Evolutionary conservation across 2,113 vertebrate genomes (phyloP).

Genomic region (Pardalotus punctatus): DNA sequence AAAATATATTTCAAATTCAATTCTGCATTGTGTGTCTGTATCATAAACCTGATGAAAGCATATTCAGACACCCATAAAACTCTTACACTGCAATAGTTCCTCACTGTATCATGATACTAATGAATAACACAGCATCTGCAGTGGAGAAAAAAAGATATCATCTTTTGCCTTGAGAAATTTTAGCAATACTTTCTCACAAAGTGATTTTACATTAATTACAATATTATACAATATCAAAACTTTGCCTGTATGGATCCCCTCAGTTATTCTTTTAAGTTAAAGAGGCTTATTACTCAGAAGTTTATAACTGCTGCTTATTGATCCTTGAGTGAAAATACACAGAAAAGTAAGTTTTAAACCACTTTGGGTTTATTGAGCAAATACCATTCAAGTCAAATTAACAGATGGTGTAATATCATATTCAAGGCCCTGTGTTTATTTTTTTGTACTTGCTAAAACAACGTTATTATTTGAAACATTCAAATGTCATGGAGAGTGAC

Average conservation of each 20-base stretch:
- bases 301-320: not conserved
- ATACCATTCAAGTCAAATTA: not conserved
- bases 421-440: not conserved
- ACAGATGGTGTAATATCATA: not conserved
- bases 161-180: not conserved
- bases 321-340: not conserved
- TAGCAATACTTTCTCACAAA: not conserved
- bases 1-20: not conserved
- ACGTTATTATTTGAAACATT: not conserved
- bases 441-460: not conserved
- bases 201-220: not conserved
- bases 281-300: not conserved
- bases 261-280: not conserved
- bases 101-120: not conserved
- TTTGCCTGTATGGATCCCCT: not conserved
- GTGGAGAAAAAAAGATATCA: not conserved
- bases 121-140: not conserved
- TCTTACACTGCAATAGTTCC: not conserved
- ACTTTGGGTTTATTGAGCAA: not conserved
- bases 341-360: slow-evolving; percentile 8
- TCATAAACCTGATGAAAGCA: not conserved
- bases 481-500: not conserved
- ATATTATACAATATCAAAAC: not conserved
- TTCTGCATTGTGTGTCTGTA: not conserved
- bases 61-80: not conserved